These are phyloP conservation scores for Petaurus breviceps DNA, from an alignment of 2,113 vertebrate genomes.

Conservation along the genomic window DNA sequence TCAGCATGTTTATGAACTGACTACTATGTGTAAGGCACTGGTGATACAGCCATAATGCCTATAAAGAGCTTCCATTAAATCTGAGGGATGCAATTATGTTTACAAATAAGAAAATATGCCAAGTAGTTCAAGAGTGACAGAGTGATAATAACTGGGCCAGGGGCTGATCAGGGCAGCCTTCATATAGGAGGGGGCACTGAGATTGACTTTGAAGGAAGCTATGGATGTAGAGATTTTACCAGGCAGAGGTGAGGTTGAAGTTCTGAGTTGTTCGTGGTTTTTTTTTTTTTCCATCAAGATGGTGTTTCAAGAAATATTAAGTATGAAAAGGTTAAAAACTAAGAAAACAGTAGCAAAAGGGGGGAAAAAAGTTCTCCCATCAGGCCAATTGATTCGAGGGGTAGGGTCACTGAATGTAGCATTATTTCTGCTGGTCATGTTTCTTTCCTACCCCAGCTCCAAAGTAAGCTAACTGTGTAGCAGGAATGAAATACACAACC, in stretches of 20 bases:
- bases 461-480: slow-evolving; percentile 97
- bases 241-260: background rate
- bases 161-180: background rate
- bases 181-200: background rate
- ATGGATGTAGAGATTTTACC: background rate
- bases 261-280: slow-evolving; percentile 19
- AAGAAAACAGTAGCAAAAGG: slow-evolving; percentile 86
- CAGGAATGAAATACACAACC: slow-evolving; percentile 94
- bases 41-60: background rate
- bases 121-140: background rate
- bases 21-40: background rate
- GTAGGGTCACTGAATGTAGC: slow-evolving; percentile 95
- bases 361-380: slow-evolving; percentile 81
- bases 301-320: slow-evolving; percentile 81
- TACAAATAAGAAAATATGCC: background rate
- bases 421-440: slow-evolving; percentile 94
- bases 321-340: slow-evolving; percentile 89
- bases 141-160: background rate
- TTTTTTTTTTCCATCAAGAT: slow-evolving; percentile 67
- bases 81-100: background rate
- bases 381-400: slow-evolving; percentile 86
- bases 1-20: background rate
- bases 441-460: slow-evolving; percentile 95
- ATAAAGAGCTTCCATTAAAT: background rate
- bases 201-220: background rate